Evolutionary conservation across 2,797 vertebrate genomes (phyloP).

Genomic region (Hoplostethus atlanticus): DNA sequence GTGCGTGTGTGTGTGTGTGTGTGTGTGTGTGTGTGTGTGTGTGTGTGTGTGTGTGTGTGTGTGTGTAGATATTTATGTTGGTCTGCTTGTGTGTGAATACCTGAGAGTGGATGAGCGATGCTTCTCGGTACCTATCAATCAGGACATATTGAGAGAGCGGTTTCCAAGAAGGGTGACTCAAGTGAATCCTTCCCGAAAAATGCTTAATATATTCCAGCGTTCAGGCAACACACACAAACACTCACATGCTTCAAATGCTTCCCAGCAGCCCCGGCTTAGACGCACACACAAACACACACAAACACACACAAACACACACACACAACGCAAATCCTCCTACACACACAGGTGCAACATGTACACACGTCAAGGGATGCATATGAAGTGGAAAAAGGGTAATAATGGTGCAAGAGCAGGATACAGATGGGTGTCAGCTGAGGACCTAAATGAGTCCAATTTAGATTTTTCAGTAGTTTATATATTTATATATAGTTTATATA

Average conservation of each 20-base stretch:
- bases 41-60: neutral
- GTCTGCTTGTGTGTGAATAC: conserved; percentile 8
- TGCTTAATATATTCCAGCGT: neutral
- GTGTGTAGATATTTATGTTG: neutral
- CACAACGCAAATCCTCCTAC: too few relatives aligned
- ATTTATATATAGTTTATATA: too few relatives aligned
- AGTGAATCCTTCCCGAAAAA: neutral
- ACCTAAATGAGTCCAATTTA: too few relatives aligned
- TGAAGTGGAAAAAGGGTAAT: too few relatives aligned
- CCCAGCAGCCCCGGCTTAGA: too few relatives aligned
- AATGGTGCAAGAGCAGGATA: too few relatives aligned
- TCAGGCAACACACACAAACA: neutral
- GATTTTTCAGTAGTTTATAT: too few relatives aligned
- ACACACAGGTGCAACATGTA: too few relatives aligned
- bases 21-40: neutral
- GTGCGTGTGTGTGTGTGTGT: conserved; percentile 1
- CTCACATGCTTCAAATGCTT: neutral
- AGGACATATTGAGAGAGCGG: neutral
- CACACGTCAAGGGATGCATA: too few relatives aligned
- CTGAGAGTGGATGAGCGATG: conserved; percentile 30
- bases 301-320: too few relatives aligned
- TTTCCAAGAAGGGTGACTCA: conserved; percentile 52
- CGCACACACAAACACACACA: too few relatives aligned
- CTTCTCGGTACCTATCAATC: conserved; percentile 42
- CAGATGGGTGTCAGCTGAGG: too few relatives aligned